Percentiles rank a stretch among this genome's conserved stretches.
Evolutionary conservation across 2,888 invertebrate genomes (phyloP).

Genomic region (Branchipolynoe longqiensis): DNA sequence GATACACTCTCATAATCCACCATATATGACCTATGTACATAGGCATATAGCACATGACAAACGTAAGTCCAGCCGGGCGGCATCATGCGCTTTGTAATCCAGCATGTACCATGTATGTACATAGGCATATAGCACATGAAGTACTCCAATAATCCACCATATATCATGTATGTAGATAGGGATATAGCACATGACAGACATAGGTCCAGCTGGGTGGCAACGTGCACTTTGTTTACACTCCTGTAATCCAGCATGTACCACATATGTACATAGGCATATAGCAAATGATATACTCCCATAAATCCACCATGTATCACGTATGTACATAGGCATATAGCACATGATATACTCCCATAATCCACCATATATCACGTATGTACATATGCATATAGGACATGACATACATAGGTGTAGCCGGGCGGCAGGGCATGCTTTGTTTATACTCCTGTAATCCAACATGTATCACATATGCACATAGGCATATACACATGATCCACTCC

Average conservation of each 20-base stretch:
- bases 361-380: too few species aligned
- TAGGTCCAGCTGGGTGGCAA: background rate
- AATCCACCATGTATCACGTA: background rate
- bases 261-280: too few species aligned
- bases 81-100: background rate
- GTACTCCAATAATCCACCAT: too few species aligned
- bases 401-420: background rate
- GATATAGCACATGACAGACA: too few species aligned
- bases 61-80: background rate
- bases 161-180: too few species aligned
- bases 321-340: background rate
- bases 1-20: too few species aligned
- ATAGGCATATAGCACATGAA: too few species aligned
- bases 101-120: background rate
- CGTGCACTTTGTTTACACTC: background rate
- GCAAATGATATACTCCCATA: too few species aligned
- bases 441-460: background rate
- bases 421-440: background rate
- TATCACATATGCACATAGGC: background rate
- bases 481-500: background rate
- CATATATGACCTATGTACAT: too few species aligned
- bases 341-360: too few species aligned
- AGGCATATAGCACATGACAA: too few species aligned
- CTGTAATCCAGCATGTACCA: background rate
- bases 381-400: too few species aligned